Conservation (phyloP, 1,140 invertebrate species). For the Andricus grossulariae region DNA sequence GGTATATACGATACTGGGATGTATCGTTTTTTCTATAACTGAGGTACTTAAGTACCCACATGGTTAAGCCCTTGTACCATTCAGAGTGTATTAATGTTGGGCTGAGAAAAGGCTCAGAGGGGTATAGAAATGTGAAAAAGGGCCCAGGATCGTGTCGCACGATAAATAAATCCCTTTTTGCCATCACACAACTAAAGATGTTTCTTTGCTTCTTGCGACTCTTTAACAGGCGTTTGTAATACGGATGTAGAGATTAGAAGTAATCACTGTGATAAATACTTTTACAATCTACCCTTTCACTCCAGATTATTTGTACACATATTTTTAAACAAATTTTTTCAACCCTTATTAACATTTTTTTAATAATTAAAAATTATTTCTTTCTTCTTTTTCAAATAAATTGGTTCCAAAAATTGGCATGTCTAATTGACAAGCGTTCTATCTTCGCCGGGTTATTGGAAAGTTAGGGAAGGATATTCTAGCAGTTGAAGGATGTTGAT, state of each 20-base stretch:
- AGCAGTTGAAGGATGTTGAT: too few relatives aligned
- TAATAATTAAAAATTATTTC: too few relatives aligned
- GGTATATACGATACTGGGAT: constrained; percentile 2
- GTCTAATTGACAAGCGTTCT: too few relatives aligned
- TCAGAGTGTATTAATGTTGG: neutral
- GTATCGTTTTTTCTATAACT: neutral
- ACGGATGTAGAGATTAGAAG: neutral
- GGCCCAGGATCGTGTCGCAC: constrained; percentile 8
- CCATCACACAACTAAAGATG: neutral
- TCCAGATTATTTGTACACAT: too few relatives aligned
- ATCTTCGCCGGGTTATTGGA: too few relatives aligned
- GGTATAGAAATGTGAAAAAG: neutral
- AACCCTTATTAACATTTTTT: too few relatives aligned
- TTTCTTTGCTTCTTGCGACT: neutral
- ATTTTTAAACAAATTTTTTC: too few relatives aligned
- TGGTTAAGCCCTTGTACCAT: too few relatives aligned
- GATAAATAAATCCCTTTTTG: constrained; percentile 11
- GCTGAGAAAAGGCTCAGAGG: constrained; percentile 23
- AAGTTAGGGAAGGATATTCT: too few relatives aligned
- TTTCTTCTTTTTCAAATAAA: too few relatives aligned
- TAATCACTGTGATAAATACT: neutral
- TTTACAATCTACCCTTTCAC: too few relatives aligned
- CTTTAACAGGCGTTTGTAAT: neutral
- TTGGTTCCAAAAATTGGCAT: too few relatives aligned
- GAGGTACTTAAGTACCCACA: neutral